A percentile compares a stretch with the other conserved stretches of the same genome.
These are phyloP conservation scores for Tiliacea aurago DNA, from an alignment of 2,888 invertebrate species.

Conservation along the genomic window DNA sequence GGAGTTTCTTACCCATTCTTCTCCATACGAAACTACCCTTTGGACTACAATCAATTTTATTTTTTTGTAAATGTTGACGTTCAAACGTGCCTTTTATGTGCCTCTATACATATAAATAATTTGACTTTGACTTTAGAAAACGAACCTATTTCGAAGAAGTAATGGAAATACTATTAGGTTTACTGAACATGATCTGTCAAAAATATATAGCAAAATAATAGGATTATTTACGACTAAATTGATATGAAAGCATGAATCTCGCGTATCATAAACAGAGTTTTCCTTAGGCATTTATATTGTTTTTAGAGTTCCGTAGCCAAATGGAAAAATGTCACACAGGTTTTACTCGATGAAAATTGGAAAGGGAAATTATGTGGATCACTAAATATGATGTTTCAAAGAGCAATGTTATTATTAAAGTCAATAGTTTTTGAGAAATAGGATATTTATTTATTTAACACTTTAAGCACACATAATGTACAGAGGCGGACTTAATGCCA, in stretches of 20 bases:
- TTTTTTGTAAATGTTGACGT: too few species aligned
- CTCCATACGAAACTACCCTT: too few species aligned
- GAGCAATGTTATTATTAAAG: not conserved
- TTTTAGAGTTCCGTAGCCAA: not conserved
- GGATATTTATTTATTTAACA: too few species aligned
- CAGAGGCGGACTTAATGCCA: too few species aligned
- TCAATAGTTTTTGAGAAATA: not conserved
- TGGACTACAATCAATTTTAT: too few species aligned
- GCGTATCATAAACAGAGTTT: conserved; percentile 9
- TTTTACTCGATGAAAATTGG: not conserved
- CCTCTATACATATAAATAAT: too few species aligned
- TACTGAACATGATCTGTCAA: conserved; percentile 5
- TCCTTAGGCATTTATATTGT: conserved; percentile 3
- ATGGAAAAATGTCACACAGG: not conserved
- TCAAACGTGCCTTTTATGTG: too few species aligned
- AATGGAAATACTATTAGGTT: conserved; percentile 6
- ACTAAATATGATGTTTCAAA: not conserved
- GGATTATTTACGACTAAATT: conserved; percentile 33
- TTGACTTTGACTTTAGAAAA: not conserved
- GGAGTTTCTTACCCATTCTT: too few species aligned
- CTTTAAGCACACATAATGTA: too few species aligned
- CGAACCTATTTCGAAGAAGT: not conserved
- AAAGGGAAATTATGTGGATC: not conserved
- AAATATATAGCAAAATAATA: conserved; percentile 15
- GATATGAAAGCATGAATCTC: conserved; percentile 18